A percentile compares a stretch with the other conserved stretches of the same genome.
phyloP scores from a whole-genome alignment of 2,888 invertebrate genomes.

The Pinctada fucata region DNA sequence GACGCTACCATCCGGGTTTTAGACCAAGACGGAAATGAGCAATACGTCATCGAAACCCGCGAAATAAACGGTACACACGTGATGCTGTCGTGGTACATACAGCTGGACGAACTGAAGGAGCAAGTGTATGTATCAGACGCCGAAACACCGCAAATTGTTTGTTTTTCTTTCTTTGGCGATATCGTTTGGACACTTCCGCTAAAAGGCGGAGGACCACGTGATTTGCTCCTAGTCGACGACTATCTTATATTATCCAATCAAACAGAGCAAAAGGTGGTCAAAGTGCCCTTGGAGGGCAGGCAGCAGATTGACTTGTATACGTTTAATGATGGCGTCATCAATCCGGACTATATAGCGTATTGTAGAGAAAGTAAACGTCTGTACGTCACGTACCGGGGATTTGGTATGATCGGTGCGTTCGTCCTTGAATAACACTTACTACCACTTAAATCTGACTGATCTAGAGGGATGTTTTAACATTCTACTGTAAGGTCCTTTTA shows the following conservation, averaged over 20 bases:
- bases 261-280: conserved; percentile 24
- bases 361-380: neutral
- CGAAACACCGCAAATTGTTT: conserved; percentile 11
- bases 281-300: conserved; percentile 5
- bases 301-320: conserved; percentile 6
- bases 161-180: conserved; percentile 23
- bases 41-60: conserved; percentile 12
- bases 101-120: conserved; percentile 6
- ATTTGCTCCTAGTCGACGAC: conserved; percentile 14
- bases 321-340: conserved; percentile 27
- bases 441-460: no score
- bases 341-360: conserved; percentile 26
- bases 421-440: neutral
- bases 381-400: conserved; percentile 12
- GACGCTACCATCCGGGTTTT: conserved; percentile 27
- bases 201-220: conserved; percentile 26
- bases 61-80: neutral
- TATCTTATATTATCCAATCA: conserved; percentile 32
- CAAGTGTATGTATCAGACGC: conserved; percentile 27
- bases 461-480: no score
- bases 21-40: conserved; percentile 27
- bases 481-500: no score
- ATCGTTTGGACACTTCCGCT: conserved; percentile 19
- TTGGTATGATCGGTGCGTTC: conserved; percentile 10
- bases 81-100: conserved; percentile 3